phyloP scores from a whole-genome alignment of 2,888 invertebrate species.

The Eledona agricola region DNA sequence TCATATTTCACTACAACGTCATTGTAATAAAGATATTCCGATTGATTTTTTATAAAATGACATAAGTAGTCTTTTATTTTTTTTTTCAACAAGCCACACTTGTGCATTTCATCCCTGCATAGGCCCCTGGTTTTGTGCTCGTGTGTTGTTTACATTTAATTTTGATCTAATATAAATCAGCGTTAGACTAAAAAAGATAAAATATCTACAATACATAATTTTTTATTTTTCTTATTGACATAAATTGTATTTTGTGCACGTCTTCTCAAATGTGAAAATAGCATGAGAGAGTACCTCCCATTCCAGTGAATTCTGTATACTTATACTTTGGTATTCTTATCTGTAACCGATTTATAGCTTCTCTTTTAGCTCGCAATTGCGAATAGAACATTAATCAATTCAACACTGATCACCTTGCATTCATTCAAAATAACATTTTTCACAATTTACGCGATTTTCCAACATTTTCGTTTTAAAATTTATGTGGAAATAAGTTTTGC shows the following conservation, averaged over 20 bases:
- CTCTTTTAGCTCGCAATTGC: slow-evolving; percentile 27
- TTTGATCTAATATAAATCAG: no score
- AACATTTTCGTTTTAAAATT: slow-evolving; percentile 19
- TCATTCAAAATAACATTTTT: no score
- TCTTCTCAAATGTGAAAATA: slow-evolving; percentile 34
- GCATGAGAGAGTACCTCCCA: slow-evolving; percentile 35
- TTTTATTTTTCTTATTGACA: no score
- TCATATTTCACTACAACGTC: slow-evolving; percentile 19
- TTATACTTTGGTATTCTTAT: slow-evolving; percentile 38
- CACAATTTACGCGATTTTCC: no score
- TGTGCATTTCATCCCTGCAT: no score
- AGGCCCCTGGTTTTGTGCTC: no score
- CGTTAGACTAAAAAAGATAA: no score
- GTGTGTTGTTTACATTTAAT: no score
- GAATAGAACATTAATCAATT: slow-evolving; percentile 27
- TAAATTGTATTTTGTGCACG: slow-evolving; percentile 31
- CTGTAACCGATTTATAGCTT: slow-evolving; percentile 33
- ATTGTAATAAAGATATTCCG: slow-evolving; percentile 20
- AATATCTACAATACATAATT: no score
- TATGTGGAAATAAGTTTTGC: slow-evolving; percentile 27
- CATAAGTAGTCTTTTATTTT: slow-evolving; percentile 26
- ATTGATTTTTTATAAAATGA: slow-evolving; percentile 34
- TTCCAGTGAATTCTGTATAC: slow-evolving; percentile 36
- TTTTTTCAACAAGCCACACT: no score
- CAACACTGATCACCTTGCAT: no score